These are phyloP conservation scores for Streptopelia turtur DNA, from an alignment of 2,797 vertebrate genomes.

Conservation along the genomic window DNA sequence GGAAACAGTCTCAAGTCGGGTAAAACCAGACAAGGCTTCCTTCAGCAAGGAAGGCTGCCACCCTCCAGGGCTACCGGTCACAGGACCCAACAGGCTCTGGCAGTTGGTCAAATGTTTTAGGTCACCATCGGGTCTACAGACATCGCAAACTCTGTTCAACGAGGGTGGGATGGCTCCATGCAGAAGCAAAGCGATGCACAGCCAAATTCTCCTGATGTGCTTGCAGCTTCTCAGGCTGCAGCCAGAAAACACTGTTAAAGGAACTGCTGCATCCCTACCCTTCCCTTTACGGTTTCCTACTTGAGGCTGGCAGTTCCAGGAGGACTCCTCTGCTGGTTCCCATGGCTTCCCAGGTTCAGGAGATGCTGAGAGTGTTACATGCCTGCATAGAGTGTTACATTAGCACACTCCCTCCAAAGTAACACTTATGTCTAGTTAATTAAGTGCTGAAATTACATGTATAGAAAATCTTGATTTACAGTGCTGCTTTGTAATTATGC, in stretches of 20 bases:
- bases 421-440: background rate
- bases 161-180: background rate
- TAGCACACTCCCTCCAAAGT: background rate
- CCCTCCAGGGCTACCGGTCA: background rate
- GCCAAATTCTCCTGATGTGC: background rate
- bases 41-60: background rate
- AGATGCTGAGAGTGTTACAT: background rate
- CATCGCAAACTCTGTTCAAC: fast-evolving
- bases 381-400: background rate
- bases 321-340: background rate
- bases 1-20: background rate
- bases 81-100: background rate
- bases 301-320: background rate
- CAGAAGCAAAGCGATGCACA: background rate
- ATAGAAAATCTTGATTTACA: background rate
- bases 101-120: background rate
- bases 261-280: background rate
- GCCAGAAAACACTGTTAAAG: background rate
- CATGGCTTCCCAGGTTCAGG: background rate
- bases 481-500: background rate
- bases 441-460: background rate
- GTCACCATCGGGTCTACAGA: background rate
- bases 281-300: background rate
- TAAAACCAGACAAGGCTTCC: background rate
- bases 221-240: background rate